A percentile compares a stretch with the other conserved stretches of the same genome.
Conservation (phyloP, 2,113 vertebrate genomes). For the Ceratotherium simum region DNA sequence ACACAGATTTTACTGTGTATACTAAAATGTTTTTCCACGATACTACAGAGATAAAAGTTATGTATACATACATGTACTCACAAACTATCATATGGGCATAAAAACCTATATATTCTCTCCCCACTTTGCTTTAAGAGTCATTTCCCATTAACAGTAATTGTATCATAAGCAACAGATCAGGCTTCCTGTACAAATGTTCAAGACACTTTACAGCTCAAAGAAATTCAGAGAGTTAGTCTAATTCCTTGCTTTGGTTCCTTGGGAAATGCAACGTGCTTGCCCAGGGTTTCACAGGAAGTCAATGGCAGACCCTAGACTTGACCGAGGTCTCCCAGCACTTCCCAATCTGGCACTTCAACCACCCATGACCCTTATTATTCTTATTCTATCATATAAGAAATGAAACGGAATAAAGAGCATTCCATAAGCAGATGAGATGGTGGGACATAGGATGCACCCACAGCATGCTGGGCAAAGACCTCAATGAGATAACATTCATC, state of each 20-base stretch:
- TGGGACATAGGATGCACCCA: not conserved
- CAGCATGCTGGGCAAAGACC: not conserved
- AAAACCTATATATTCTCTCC: not conserved
- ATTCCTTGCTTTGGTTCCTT: not conserved
- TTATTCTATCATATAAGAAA: not conserved
- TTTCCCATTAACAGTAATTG: not conserved
- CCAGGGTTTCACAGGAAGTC: not conserved
- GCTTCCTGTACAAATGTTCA: not conserved
- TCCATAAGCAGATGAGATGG: not conserved
- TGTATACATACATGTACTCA: no score
- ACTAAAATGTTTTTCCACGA: not conserved
- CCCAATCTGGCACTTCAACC: no score
- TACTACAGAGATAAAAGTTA: not conserved
- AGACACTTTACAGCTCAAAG: not conserved
- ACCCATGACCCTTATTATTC: not conserved
- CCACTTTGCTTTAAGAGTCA: not conserved
- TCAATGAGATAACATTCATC: not conserved
- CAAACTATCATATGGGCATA: not conserved
- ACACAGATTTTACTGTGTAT: not conserved
- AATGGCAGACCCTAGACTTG: rapidly evolving
- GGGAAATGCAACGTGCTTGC: not conserved
- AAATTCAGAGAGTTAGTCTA: not conserved
- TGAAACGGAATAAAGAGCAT: no score
- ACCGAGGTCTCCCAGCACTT: not conserved
- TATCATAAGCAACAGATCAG: not conserved